Evolutionary conservation across 2,797 vertebrate genomes (phyloP), one percentile per base, ranked within the genome.

Genomic region (Graptemys geographica): DNA sequence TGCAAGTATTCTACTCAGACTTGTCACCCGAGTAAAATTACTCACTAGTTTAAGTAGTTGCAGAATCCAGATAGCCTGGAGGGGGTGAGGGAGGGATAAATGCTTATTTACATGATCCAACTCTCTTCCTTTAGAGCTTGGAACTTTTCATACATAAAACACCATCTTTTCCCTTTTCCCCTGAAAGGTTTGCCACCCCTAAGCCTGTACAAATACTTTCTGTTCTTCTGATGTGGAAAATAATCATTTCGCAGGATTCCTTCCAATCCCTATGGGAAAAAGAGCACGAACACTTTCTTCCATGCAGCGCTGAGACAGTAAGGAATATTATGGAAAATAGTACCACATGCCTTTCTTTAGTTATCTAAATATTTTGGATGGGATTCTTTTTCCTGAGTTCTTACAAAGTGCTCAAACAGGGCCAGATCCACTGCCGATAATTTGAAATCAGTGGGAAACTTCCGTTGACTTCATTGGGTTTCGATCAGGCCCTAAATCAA

Each of bases 331-430:
- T 92, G 72, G 86, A 96, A 96, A 96, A 95, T 84, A 94, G 33
- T 87, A 57, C 85, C 44, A 69, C 79, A 13, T 90, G 87, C 53
- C 90, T 95, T 95, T 96, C 85, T 93, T 94, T 86, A 97, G 86
- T 53, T 94, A 87, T 87, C 90, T 89, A 95, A 96, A 92, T 93
- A 96, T 96, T 96, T 96, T 80, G 79, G 95, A 81, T 69, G 62
- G 76, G 55, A 86, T 79, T 94, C 93, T 81, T 52, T 93, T 92
- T 93, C 56, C 86, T 91, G 57, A 55, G 89, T 93, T 91, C 81
- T 90, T 93, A 90, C 86, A 90, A 83, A 93, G 94, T 94, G 31
- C 49, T 91, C 79, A 11, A 87, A 94, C 79, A 62, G 8, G n/a
- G 37, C 91, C 93, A 91, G 47, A 81, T 47, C 84, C 83, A 56